Evolutionary conservation across 2,888 invertebrate species (phyloP).

Genomic region (Orgyia antiqua): DNA sequence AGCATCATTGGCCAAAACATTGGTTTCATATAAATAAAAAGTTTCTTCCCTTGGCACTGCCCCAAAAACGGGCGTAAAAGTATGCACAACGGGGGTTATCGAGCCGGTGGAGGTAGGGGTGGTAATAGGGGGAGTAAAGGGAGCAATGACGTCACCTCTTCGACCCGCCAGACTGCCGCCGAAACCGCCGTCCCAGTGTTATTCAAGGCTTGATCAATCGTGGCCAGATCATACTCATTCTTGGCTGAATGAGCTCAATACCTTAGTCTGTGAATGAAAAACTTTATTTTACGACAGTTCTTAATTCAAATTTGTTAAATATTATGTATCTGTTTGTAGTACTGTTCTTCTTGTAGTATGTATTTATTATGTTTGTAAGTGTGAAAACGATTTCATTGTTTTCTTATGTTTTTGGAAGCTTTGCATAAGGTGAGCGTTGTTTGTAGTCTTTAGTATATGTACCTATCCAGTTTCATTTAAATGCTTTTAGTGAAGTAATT

Average conservation of each 20-base stretch:
- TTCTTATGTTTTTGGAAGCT: constrained; percentile 35
- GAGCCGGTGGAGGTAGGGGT: constrained; percentile 30
- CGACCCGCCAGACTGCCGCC: constrained; percentile 60
- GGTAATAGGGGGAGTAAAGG: constrained; percentile 25
- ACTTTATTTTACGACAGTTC: constrained; percentile 13
- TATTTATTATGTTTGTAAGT: constrained; percentile 30
- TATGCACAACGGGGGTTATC: constrained; percentile 51
- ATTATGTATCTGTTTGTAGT: constrained; percentile 8
- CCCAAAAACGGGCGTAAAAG: constrained; percentile 59
- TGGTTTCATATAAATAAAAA: constrained; percentile 38
- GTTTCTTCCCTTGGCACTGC: constrained; percentile 39
- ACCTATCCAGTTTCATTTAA: no score
- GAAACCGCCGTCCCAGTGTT: constrained; percentile 40
- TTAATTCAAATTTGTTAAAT: constrained; percentile 9
- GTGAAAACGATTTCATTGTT: constrained; percentile 28
- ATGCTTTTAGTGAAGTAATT: no score
- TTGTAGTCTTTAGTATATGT: constrained; percentile 23
- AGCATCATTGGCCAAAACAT: constrained; percentile 13
- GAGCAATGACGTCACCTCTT: constrained; percentile 58
- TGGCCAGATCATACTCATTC: constrained; percentile 32
- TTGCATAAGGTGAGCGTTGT: constrained; percentile 34
- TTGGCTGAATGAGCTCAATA: constrained; percentile 25
- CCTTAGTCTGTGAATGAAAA: constrained; percentile 24
- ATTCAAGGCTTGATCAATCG: constrained; percentile 53
- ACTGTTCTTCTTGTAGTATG: constrained; percentile 24